Evolutionary conservation across 2,113 vertebrate genomes (phyloP).

Genomic region (Ceuthmochares aereus): DNA sequence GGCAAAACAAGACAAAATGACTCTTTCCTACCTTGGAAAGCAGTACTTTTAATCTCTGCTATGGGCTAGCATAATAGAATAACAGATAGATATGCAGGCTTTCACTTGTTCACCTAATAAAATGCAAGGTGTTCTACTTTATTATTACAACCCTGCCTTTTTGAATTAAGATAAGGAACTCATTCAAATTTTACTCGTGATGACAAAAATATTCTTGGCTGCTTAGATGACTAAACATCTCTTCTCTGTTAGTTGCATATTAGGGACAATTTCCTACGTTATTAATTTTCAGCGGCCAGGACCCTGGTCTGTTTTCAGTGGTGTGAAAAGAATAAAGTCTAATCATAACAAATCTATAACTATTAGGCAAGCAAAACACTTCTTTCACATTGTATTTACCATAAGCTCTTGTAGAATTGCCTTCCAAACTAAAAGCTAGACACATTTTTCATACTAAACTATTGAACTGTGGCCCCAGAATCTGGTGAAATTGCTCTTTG

Average conservation of each 20-base stretch:
- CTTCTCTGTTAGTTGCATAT: not conserved
- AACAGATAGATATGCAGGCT: fast-evolving
- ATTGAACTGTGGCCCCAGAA: not conserved
- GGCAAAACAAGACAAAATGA: not conserved
- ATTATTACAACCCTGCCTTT: not conserved
- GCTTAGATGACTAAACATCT: not conserved
- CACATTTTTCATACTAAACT: not conserved
- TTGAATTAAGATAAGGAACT: not conserved
- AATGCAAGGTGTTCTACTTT: not conserved
- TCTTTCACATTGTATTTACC: not conserved
- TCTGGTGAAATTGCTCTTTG: not conserved
- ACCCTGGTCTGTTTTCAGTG: not conserved
- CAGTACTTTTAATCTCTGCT: not conserved
- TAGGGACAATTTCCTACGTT: not conserved
- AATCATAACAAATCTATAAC: no score
- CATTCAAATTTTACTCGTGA: not conserved
- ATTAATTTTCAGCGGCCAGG: not conserved
- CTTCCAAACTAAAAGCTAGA: constrained; percentile 21
- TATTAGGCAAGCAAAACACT: not conserved
- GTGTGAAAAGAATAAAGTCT: not conserved
- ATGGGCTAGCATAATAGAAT: not conserved
- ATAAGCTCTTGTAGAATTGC: not conserved
- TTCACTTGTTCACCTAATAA: not conserved
- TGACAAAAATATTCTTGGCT: not conserved
- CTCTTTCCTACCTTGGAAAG: not conserved